These are phyloP conservation scores for Aleiodes leptofemur DNA, from an alignment of 2,888 invertebrate genomes.

Conservation along the genomic window DNA sequence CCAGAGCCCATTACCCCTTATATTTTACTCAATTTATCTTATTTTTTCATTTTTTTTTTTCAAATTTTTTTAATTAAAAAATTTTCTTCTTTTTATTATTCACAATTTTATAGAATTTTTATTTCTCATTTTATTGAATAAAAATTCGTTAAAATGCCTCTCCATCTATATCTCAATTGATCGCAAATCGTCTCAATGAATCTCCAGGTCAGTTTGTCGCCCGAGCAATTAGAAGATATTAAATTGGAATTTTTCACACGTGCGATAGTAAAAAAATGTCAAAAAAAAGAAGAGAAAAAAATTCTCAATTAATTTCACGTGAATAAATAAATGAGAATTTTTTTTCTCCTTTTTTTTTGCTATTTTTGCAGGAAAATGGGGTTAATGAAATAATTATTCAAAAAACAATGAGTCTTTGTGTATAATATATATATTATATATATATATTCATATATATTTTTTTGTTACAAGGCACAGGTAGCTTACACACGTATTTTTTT, in stretches of 20 bases:
- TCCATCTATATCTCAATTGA: not conserved
- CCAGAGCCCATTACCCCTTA: too few species aligned
- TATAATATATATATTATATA: conserved; percentile 61
- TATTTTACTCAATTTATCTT: not conserved
- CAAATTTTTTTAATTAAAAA: not conserved
- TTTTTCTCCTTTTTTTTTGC: too few species aligned
- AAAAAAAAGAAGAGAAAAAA: not conserved
- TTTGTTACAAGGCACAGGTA: conserved; percentile 76
- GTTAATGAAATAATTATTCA: conserved; percentile 49
- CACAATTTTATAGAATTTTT: not conserved
- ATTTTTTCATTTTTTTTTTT: not conserved
- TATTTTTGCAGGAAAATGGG: not conserved
- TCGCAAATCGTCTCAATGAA: not conserved
- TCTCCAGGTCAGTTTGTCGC: conserved; percentile 10
- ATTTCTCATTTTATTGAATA: not conserved
- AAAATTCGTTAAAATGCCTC: not conserved
- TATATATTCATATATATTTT: conserved; percentile 60
- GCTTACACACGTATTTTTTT: conserved; percentile 72
- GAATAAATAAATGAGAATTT: not conserved
- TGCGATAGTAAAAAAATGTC: not conserved
- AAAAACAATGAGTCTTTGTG: conserved; percentile 66
- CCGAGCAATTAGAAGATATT: conserved; percentile 3
- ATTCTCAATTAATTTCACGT: not conserved
- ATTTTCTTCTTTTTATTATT: too few species aligned
- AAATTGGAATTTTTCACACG: not conserved